phyloP scores from a whole-genome alignment of 1,140 invertebrate genomes.

The Heterodera schachtii region DNA sequence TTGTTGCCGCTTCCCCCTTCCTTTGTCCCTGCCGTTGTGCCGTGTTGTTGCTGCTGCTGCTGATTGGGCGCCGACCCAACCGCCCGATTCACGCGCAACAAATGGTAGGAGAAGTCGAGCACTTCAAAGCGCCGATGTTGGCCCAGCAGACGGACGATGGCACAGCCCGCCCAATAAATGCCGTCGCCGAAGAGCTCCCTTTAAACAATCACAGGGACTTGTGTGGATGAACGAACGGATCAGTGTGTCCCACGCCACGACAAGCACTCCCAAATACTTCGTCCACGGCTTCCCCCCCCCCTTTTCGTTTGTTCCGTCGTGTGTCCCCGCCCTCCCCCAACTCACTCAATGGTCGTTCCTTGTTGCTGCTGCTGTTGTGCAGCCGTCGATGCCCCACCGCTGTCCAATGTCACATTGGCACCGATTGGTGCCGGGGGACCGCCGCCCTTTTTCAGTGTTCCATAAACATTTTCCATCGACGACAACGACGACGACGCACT shows the following conservation, averaged over 20 bases:
- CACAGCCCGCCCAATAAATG: conserved; percentile 96
- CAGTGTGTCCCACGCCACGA: too few relatives aligned
- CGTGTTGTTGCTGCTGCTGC: conserved; percentile 67
- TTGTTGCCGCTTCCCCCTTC: conserved; percentile 76
- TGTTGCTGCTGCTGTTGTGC: too few relatives aligned
- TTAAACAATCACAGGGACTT: conserved; percentile 21
- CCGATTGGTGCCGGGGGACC: background rate
- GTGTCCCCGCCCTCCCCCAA: too few relatives aligned
- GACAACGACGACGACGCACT: background rate
- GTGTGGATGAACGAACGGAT: too few relatives aligned
- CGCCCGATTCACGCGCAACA: conserved; percentile 89
- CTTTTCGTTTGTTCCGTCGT: too few relatives aligned
- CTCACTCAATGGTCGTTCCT: conserved; percentile 11
- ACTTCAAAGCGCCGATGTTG: conserved; percentile 96
- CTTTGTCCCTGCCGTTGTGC: conserved; percentile 75
- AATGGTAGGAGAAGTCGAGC: conserved; percentile 97
- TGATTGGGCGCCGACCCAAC: too few relatives aligned
- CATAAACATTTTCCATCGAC: conserved; percentile 19
- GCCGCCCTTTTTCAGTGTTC: conserved; percentile 24
- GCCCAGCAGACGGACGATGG: conserved; percentile 93
- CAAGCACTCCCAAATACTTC: too few relatives aligned
- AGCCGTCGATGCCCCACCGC: background rate
- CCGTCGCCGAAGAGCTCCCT: conserved; percentile 97
- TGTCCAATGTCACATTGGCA: background rate
- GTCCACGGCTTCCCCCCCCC: too few relatives aligned